A percentile compares a stretch with the other conserved stretches of the same genome.
phyloP scores from a whole-genome alignment of 2,888 invertebrate genomes.

The Rhimphoctona megacephalus region DNA sequence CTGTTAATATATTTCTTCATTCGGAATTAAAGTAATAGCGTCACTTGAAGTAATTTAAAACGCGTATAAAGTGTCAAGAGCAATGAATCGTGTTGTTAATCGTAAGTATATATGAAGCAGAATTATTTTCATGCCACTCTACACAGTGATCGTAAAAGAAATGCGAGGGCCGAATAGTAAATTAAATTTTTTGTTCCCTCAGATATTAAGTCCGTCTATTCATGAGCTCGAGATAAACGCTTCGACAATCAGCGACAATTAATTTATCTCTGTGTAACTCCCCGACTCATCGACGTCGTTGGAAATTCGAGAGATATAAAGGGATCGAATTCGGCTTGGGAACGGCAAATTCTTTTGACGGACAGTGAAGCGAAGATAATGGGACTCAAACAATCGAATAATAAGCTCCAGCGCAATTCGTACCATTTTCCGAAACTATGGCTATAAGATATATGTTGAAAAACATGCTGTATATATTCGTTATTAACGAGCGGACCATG shows the following conservation, averaged over 20 bases:
- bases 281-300: neutral
- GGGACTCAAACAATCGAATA: slow-evolving; percentile 65
- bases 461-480: slow-evolving; percentile 6
- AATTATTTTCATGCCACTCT: neutral
- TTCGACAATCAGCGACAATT: slow-evolving; percentile 57
- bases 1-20: neutral
- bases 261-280: slow-evolving; percentile 43
- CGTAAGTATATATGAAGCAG: neutral
- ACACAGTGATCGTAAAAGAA: neutral
- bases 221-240: slow-evolving; percentile 31
- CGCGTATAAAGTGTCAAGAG: neutral
- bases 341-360: slow-evolving; percentile 61
- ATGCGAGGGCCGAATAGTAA: neutral
- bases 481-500: slow-evolving; percentile 25
- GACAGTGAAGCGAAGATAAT: slow-evolving; percentile 63
- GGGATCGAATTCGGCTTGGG: slow-evolving; percentile 2
- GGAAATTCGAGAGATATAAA: neutral
- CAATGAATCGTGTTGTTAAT: neutral
- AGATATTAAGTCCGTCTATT: slow-evolving; percentile 22
- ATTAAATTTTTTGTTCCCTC: slow-evolving; percentile 18
- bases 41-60: neutral
- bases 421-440: slow-evolving; percentile 51
- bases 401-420: slow-evolving; percentile 45
- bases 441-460: slow-evolving; percentile 53
- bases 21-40: neutral